Base-by-base conservation (phyloP, 2,797 vertebrate species). In the Sebastes steindachneri region DNA sequence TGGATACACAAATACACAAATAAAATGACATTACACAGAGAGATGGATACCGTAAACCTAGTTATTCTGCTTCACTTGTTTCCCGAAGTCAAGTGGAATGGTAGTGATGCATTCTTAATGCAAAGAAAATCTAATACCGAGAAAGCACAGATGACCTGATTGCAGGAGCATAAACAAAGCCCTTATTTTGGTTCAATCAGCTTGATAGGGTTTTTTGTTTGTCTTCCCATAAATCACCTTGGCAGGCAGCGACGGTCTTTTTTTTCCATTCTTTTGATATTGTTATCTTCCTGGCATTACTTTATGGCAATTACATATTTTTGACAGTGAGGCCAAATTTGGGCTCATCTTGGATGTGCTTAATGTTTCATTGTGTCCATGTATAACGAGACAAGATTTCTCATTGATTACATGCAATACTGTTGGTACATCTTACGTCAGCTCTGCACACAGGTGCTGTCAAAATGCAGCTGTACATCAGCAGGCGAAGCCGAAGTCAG, bases 51-150 rank as follows among this genome's bases (percentile, higher is more conserved):
- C 4, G 1, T 51, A 41, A 83, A 65, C 70, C 54, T 35, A 28
- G 62, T 75, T 86, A 75, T 81, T 76, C 53, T 55, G 53, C 15
- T 69, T 80, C 45, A 48, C 25, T 63, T 77, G n/a, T 58, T 75
- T 28, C 45, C 73, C 21, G 23, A 45, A 48, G 51, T 79, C 64
- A 66, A 72, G 35, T 25, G 14, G 21, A 74, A 80, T 60, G 10
- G 35, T 29, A 41, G 26, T 57, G 33, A 73, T 12, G 28, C 37
- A 76, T 80, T 79, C 55, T 37, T 58, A 79, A 88, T 82, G 70
- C 71, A 89, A 82, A 86, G 71, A 12, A 80, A 93, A 94, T 92
- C 77, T 69, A 90, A 94, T 92, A 74, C n/a, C 45, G 51, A 70
- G 11, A 77, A 77, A 80, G 75, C 33, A 60, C 15, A 77, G 48